phyloP scores from a whole-genome alignment of 2,888 invertebrate species.

The Clistopyga incitator region DNA sequence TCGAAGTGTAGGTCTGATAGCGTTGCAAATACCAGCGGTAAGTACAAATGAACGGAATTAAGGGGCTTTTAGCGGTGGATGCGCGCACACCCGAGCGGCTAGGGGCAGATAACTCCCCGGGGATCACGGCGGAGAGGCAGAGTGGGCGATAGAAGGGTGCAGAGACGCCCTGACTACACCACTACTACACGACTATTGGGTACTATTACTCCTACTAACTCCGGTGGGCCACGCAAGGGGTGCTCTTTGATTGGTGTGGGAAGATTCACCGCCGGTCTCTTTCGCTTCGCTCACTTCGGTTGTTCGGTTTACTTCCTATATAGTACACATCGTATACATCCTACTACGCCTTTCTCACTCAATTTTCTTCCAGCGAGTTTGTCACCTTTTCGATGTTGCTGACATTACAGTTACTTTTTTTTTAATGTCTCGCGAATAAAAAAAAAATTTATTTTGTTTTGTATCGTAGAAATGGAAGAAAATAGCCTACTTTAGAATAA shows the following conservation, averaged over 20 bases:
- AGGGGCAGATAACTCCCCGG: slow-evolving; percentile 81
- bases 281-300: slow-evolving; percentile 68
- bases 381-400: slow-evolving; percentile 11
- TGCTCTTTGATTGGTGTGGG: slow-evolving; percentile 83
- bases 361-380: slow-evolving; percentile 41
- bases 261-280: slow-evolving; percentile 79
- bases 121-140: slow-evolving; percentile 72
- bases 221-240: slow-evolving; percentile 74
- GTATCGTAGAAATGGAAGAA: too few relatives aligned
- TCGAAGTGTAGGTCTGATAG: slow-evolving; percentile 40
- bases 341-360: slow-evolving; percentile 19
- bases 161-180: slow-evolving; percentile 45
- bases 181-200: slow-evolving; percentile 42
- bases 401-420: slow-evolving; percentile 7
- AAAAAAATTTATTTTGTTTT: too few relatives aligned
- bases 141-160: slow-evolving; percentile 60
- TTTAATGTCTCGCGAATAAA: too few relatives aligned
- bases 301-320: slow-evolving; percentile 33
- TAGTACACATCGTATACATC: neutral
- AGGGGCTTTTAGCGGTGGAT: slow-evolving; percentile 79
- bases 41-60: slow-evolving; percentile 79
- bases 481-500: too few relatives aligned
- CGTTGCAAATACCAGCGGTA: slow-evolving; percentile 73
- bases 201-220: slow-evolving; percentile 39
- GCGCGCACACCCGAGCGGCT: slow-evolving; percentile 35